Evolutionary conservation across 1,140 invertebrate genomes (phyloP), one percentile per base, ranked within the genome.

Genomic region (Plectrocnemia conspersa): DNA sequence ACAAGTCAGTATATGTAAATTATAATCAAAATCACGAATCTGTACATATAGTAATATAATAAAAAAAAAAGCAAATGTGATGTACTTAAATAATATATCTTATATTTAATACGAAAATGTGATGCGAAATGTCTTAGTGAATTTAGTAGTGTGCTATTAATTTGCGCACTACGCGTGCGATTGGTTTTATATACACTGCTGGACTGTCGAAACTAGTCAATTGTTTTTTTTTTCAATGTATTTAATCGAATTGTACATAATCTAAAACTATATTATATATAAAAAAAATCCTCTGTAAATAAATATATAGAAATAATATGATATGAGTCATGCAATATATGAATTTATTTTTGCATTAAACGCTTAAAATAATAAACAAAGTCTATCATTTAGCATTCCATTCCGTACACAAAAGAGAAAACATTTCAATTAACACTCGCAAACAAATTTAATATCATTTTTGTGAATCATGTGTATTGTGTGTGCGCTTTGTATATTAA

Each of bases 341-440:
- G 25, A 61, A 61, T 61, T n/a, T n/a, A 61, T 61, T 61, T 61
- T 61, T 61, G 59, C 59, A 61, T 61, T 61, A 61, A 61, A 61
- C 59, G 59, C 59, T 61, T 61, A 61, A 50, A 44, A 61, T 54
- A 52, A 32, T 27, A 44, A 21, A 10, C 18, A 15, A 23, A 33
- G 35, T 36, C 19, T 36, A 35, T 54, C 21, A 47, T 38, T 54
- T 19, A 40, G 32, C 2, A 23, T 3, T 45, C 21, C 16, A 45
- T 40, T n/a, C 7, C 6, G n/a, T 7, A 29, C 6, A 7, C 27
- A n/a, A 29, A 29, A n/a, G n/a, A 29, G n/a, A 29, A 29, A 29
- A 40, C 9, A 40, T 40, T 15, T 40, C 32, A n/a, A n/a, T n/a
- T n/a, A n/a, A n/a, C n/a, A n/a, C n/a, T n/a, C n/a, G n/a, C n/a